Evolutionary conservation across 92 coral and sea anemone genomes (phyloP).

Genomic region (Zoanthus sociatus): DNA sequence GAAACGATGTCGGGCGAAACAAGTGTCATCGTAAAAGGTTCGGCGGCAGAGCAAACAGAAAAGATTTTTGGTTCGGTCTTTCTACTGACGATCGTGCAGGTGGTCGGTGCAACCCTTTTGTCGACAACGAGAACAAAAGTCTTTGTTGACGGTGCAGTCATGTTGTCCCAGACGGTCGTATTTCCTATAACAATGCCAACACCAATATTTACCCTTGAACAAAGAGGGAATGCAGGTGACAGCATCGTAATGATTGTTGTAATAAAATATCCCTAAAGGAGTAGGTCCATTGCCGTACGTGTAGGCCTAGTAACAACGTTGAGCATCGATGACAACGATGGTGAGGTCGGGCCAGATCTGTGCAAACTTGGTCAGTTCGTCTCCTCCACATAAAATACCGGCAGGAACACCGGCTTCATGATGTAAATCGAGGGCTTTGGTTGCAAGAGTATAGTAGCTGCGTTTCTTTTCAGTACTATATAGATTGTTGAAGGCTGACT

Average conservation of each 20-base stretch:
- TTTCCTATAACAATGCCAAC: background rate
- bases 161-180: background rate
- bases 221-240: background rate
- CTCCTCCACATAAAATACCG: background rate
- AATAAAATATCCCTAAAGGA: background rate
- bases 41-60: background rate
- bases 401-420: background rate
- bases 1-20: background rate
- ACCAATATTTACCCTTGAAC: background rate
- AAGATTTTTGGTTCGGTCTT: background rate
- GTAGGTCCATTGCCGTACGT: slow-evolving; percentile 8
- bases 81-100: background rate
- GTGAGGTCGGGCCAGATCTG: background rate
- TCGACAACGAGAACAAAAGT: slow-evolving; percentile 7
- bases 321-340: slow-evolving; percentile 9
- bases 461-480: background rate
- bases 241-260: slow-evolving; percentile 46
- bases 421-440: background rate
- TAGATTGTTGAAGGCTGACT: background rate
- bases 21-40: background rate
- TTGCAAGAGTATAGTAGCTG: no score
- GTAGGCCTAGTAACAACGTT: background rate
- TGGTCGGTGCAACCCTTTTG: background rate
- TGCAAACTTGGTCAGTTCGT: slow-evolving; percentile 10
- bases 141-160: background rate